These are phyloP conservation scores for Corythaeola cristata DNA, from an alignment of 2,113 vertebrate genomes.

Conservation along the genomic window DNA sequence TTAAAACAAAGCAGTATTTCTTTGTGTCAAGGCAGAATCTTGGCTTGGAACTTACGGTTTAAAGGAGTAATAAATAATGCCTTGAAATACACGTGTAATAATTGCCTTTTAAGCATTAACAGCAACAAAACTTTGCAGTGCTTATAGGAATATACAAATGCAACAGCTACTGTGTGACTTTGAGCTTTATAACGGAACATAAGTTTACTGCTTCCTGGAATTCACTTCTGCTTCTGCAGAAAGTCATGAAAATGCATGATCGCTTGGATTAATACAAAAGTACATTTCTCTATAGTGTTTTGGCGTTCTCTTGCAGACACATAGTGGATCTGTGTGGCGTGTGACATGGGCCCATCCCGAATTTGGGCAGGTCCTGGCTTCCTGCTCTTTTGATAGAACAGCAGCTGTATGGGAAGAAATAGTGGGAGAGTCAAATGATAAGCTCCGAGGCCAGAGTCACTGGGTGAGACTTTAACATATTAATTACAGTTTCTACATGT, in stretches of 20 bases:
- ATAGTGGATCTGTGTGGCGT: constrained; percentile 97
- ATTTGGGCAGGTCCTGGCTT: constrained; percentile 95
- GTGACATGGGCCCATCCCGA: constrained; percentile 98
- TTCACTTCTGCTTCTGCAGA: neutral
- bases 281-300: neutral
- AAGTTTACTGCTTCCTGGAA: neutral
- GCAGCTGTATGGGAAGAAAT: constrained; percentile 99
- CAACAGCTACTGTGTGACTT: neutral
- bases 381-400: constrained; percentile 95
- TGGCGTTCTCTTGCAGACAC: constrained; percentile 80
- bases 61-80: neutral
- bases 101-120: neutral
- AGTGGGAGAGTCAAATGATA: constrained; percentile 97
- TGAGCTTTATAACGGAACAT: neutral
- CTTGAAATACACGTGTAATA: neutral
- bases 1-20: neutral
- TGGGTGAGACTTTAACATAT: constrained; percentile 81
- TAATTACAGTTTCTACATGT: neutral
- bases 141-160: neutral
- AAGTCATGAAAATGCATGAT: rapidly evolving
- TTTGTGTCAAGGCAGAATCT: neutral
- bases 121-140: neutral
- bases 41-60: neutral
- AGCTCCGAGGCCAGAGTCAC: constrained; percentile 95
- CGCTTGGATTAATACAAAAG: rapidly evolving